phyloP scores from a whole-genome alignment of 2,888 invertebrate species.

The Catocala nupta region DNA sequence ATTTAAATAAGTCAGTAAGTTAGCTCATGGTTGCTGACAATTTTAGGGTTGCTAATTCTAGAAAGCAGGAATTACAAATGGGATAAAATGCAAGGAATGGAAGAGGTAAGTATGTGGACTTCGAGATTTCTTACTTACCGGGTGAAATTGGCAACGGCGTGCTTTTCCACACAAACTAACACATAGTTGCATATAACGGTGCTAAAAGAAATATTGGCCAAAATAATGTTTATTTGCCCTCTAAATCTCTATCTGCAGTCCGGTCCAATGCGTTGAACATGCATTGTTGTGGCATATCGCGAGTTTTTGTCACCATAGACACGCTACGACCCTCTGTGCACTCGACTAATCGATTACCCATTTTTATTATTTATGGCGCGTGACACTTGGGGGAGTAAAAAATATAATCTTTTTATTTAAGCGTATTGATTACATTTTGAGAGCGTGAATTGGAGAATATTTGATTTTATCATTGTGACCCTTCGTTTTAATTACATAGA shows the following conservation, averaged over 20 bases:
- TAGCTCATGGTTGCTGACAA: no score
- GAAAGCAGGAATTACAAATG: no score
- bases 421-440: constrained; percentile 22
- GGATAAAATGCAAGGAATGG: no score
- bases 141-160: no score
- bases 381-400: constrained; percentile 32
- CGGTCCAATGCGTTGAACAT: constrained; percentile 45
- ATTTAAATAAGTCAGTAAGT: no score
- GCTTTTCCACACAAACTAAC: no score
- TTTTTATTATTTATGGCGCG: constrained; percentile 50
- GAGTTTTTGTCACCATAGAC: constrained; percentile 46
- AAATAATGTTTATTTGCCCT: constrained; percentile 26
- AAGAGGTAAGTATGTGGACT: no score
- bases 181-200: no score
- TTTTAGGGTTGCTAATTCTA: no score
- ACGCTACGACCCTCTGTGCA: constrained; percentile 47
- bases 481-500: neutral
- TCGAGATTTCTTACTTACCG: no score
- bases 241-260: constrained; percentile 27
- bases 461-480: neutral
- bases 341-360: constrained; percentile 52
- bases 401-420: constrained; percentile 15
- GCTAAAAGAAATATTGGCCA: neutral
- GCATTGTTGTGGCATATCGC: constrained; percentile 53
- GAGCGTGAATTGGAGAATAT: constrained; percentile 21